Conservation (phyloP, 2,113 vertebrate genomes). For the Chiloscyllium plagiosum region DNA sequence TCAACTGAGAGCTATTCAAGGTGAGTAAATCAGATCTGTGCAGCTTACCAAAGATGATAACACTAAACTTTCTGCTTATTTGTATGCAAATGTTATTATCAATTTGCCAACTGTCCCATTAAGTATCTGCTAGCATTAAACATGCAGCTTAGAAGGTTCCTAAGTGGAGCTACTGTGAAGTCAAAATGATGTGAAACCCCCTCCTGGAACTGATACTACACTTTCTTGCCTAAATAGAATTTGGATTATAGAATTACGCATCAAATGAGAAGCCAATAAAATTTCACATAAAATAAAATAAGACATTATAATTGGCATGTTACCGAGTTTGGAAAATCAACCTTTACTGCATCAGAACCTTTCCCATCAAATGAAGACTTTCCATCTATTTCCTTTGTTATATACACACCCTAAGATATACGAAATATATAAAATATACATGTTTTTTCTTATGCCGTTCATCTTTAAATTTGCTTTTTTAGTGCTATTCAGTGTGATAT, state of each 20-base stretch:
- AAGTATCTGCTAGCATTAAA: neutral
- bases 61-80: neutral
- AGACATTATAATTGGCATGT: neutral
- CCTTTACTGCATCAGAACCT: neutral
- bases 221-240: neutral
- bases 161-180: neutral
- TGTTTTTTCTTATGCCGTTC: neutral
- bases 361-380: neutral
- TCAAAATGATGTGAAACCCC: neutral
- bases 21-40: neutral
- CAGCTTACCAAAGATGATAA: neutral
- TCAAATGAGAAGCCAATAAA: neutral
- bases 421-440: neutral
- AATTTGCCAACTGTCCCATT: neutral
- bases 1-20: too few species aligned
- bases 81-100: neutral
- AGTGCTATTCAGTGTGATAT: neutral
- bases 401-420: neutral
- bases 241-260: neutral
- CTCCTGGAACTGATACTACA: neutral
- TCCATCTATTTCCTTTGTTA: neutral
- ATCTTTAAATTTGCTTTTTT: neutral
- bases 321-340: neutral
- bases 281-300: neutral
- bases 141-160: neutral